phyloP scores from a whole-genome alignment of 2,113 vertebrate species.

The Xiphophorus maculatus region DNA sequence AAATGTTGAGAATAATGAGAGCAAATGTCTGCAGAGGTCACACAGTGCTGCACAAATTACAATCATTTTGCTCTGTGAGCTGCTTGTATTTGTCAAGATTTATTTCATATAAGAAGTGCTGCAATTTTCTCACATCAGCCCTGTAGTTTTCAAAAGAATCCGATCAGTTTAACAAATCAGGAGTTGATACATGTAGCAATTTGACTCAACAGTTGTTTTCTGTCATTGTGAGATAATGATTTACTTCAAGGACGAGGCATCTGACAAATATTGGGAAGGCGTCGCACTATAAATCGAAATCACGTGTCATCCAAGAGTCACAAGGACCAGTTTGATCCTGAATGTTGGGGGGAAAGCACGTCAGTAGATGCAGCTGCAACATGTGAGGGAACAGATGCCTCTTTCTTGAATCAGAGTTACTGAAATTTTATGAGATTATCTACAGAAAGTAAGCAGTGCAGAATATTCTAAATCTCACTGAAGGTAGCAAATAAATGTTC shows the following conservation, averaged over 20 bases:
- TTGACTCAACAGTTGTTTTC: conserved; percentile 7
- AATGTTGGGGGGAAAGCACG: neutral
- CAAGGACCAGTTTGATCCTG: conserved; percentile 16
- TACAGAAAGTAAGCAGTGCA: neutral
- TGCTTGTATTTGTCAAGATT: conserved; percentile 56
- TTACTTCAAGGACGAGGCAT: conserved; percentile 12
- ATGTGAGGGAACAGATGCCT: conserved; percentile 20
- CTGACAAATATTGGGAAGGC: neutral
- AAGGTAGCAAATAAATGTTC: neutral
- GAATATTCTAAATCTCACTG: too few species aligned
- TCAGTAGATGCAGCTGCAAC: neutral
- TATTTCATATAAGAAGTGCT: conserved; percentile 41
- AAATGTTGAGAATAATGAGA: conserved; percentile 57
- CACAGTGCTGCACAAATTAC: conserved; percentile 48
- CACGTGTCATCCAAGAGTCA: conserved; percentile 1
- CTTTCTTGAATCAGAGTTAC: neutral
- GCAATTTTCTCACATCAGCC: conserved; percentile 11
- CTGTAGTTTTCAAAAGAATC: conserved; percentile 11
- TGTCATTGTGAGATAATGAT: neutral
- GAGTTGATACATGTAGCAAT: conserved; percentile 9
- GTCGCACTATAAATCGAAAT: conserved; percentile 2
- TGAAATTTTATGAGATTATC: neutral
- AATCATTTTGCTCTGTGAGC: conserved; percentile 15
- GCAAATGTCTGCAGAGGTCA: conserved; percentile 33
- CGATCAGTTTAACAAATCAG: conserved; percentile 41